Evolutionary conservation across 2,797 vertebrate genomes (phyloP).

Genomic region (Mallotus villosus): DNA sequence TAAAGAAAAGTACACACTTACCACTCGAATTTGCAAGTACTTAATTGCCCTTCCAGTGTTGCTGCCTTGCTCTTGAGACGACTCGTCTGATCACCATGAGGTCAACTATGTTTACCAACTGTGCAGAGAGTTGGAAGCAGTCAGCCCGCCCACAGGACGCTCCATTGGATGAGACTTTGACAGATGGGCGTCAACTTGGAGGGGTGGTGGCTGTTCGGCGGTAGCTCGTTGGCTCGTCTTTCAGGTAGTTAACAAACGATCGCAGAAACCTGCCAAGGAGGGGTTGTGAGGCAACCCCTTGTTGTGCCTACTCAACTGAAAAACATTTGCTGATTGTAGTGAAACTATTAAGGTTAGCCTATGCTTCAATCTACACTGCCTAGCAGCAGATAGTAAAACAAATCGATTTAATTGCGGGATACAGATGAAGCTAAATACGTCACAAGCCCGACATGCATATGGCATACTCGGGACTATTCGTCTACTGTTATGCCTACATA

Average conservation of each 20-base stretch:
- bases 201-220: neutral
- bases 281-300: no score
- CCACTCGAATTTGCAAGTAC: constrained; percentile 22
- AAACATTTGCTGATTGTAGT: no score
- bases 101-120: constrained; percentile 53
- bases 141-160: constrained; percentile 17
- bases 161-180: constrained; percentile 11
- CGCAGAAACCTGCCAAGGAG: no score
- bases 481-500: neutral
- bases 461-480: no score
- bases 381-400: neutral
- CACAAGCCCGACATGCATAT: neutral
- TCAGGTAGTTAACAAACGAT: neutral
- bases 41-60: neutral
- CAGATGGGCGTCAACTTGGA: neutral
- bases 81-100: constrained; percentile 42
- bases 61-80: constrained; percentile 8
- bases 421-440: neutral
- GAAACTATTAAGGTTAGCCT: neutral
- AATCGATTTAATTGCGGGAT: neutral
- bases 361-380: neutral
- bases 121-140: neutral
- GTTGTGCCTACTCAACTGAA: no score
- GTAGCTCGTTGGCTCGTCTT: constrained; percentile 27
- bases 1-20: neutral